phyloP scores from a whole-genome alignment of 1,140 invertebrate genomes.

The Zaprionus ghesquierei region DNA sequence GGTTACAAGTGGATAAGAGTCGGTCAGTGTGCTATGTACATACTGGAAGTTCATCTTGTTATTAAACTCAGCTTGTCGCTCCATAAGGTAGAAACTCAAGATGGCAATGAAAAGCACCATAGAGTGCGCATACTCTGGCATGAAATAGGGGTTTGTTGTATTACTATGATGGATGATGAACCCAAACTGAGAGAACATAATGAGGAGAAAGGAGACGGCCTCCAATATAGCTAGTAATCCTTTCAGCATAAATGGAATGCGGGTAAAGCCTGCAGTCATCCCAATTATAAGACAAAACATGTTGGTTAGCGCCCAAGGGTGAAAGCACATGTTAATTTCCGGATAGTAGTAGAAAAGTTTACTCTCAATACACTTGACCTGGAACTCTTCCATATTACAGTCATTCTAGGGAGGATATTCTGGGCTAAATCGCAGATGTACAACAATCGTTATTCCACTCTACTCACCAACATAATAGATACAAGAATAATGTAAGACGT shows the following conservation, averaged over 20 bases:
- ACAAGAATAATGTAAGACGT: conserved; percentile 85
- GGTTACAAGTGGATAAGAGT: background rate
- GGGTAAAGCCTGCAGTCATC: conserved; percentile 91
- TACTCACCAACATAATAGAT: conserved; percentile 85
- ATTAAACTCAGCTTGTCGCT: conserved; percentile 94
- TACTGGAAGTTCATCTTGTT: conserved; percentile 88
- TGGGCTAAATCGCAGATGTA: background rate
- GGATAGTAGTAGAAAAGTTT: conserved; percentile 49
- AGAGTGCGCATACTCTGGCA: conserved; percentile 87
- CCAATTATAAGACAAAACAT: conserved; percentile 90
- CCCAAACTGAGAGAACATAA: conserved; percentile 85
- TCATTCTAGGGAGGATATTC: conserved; percentile 5
- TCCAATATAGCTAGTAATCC: conserved; percentile 86
- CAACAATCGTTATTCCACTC: background rate
- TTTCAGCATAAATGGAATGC: conserved; percentile 92
- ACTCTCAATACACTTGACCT: conserved; percentile 36
- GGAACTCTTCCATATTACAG: conserved; percentile 20
- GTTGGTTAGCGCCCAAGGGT: conserved; percentile 90
- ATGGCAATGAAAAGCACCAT: conserved; percentile 87
- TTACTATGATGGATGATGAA: conserved; percentile 84
- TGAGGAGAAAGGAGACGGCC: conserved; percentile 86
- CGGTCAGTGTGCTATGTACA: conserved; percentile 14
- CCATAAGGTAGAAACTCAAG: conserved; percentile 89
- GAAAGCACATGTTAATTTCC: conserved; percentile 80
- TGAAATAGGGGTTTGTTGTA: conserved; percentile 86